Evolutionary conservation across 2,113 vertebrate species (phyloP), one percentile per base, ranked within the genome.

Genomic region (Potamarius usumacintae): DNA sequence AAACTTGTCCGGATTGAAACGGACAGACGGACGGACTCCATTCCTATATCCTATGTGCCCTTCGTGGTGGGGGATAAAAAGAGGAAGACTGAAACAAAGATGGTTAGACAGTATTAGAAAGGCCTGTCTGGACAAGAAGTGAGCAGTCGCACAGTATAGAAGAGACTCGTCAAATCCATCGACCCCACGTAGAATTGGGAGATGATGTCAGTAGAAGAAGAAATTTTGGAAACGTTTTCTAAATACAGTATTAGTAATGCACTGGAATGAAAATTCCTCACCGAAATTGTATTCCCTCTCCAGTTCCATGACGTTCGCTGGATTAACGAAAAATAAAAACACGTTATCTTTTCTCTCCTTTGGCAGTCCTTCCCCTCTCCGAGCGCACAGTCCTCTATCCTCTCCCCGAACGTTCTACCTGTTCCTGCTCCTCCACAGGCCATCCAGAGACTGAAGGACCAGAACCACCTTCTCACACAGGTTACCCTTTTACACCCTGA

Each of bases 381-480:
- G 1, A 74, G 91, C 2, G 84, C 87, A 57, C 90, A 82, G 67
- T 87, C 91, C 0, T 84, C 89, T 6, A 69, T 58, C 0, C 58
- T 86, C 67, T 89, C 94, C 22, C 52, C 86, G 0, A 93, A 88
- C 80, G 50, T 89, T 62, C 94, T 91, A 89, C 92, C 88, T 18
- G 93, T 2, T 91, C 5, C 91, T 85, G 91, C 93, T 90, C 93
- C 95, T 92, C 91, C 97, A 91, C 97, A 98, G 90, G 95, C 96
- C 91, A 95, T 98, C 89, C 94, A 94, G 85, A 96, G 97, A 94
- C 94, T 99, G 91, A 99, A 99, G 89, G 97, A 99, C 67, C 98
- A 99, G 94, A 99, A 99, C 90, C 93, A 96, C 4, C 97, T 98
- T 0, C 98, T 99, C 86, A 99, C 97, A 50, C 96, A 98, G 96